Percentiles rank a stretch among this genome's conserved stretches.
Conservation (phyloP, 2,113 vertebrate genomes). For the Pteruthius melanotis region DNA sequence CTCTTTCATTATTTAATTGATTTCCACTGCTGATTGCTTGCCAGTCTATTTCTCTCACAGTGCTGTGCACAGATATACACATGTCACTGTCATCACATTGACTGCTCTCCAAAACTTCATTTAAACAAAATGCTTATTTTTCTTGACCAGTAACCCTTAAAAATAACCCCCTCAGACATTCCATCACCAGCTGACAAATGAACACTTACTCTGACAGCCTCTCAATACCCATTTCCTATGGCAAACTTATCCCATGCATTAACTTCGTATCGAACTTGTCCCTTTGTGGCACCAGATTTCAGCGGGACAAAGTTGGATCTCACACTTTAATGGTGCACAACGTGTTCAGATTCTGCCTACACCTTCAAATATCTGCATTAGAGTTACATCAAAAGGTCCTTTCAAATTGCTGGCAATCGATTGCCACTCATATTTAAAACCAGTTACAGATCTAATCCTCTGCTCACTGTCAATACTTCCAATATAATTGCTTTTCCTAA, state of each 20-base stretch:
- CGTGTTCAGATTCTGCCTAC: not conserved
- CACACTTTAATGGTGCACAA: accelerated
- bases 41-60: not conserved
- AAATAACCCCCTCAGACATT: not conserved
- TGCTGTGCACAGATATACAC: not conserved
- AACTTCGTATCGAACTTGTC: not conserved
- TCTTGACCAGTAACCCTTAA: not conserved
- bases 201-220: not conserved
- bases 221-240: not conserved
- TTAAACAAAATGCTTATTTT: not conserved
- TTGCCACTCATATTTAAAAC: not conserved
- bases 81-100: not conserved
- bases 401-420: not conserved
- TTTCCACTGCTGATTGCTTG: not conserved
- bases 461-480: not conserved
- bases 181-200: not conserved
- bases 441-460: not conserved
- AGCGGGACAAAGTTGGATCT: not conserved
- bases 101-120: not conserved
- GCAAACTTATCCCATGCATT: not conserved
- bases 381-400: not conserved
- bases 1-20: not conserved
- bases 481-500: not conserved
- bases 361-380: not conserved
- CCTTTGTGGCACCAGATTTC: not conserved